Base-by-base conservation (phyloP, 2,888 invertebrate species). In the Peribatodes rhomboidaria region DNA sequence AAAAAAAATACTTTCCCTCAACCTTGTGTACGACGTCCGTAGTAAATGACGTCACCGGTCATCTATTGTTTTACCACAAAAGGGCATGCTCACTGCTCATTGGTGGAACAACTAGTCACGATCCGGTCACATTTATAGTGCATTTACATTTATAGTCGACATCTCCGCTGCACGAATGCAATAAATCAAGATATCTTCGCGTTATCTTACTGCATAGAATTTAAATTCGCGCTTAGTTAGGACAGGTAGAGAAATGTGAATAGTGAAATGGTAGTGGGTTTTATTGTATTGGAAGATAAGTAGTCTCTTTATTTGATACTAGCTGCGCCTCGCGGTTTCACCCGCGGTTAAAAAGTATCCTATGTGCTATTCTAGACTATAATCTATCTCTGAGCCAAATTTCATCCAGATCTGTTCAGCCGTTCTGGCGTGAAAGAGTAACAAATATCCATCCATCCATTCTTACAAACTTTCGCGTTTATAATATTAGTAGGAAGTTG, bases 121-220 rank as follows among this genome's bases (percentile, higher is more conserved):
- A 60, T 27, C 37, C 16, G 44, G 37, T 60, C 59, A 56, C 55
- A 60, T 59, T 61, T 41, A 44, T 62, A 62, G 27, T 49, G 27
- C 64, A 59, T 54, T 58, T 64, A 64, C 60, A 65, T 59, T 59
- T 60, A 65, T 50, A 60, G 59, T 55, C 52, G 61, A 61, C 67
- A 71, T 65, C 68, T 71, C 66, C 63, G 55, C 52, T 59, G 68
- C 71, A 68, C 69, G 71, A 69, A 65, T 65, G 67, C 62, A 54
- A 68, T 72, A 70, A 69, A 69, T 72, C 68, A 72, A 65, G 58
- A 61, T 67, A 69, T 67, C 69, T 67, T 59, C 59, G 53, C 63
- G 27, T 71, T 64, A 67, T 68, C 68, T 63, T 64, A 59, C 63
- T 56, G 71, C 65, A 71, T 64, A 57, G 65, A 71, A 69, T 71